Evolutionary conservation across 1,140 invertebrate genomes (phyloP).

Genomic region (Sinonovacula constricta): DNA sequence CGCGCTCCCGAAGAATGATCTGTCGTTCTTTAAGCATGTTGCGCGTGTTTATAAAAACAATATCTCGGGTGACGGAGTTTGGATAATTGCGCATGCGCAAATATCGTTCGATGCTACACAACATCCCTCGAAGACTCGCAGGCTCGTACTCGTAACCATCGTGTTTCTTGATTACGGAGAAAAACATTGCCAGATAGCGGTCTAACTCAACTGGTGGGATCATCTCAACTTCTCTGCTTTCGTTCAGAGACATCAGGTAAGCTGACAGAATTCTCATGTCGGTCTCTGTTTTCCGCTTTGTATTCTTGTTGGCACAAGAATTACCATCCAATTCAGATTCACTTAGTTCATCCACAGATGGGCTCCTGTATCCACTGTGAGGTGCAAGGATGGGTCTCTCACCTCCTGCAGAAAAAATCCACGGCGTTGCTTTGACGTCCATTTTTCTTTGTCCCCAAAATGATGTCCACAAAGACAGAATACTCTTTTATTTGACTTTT

Average conservation of each 20-base stretch:
- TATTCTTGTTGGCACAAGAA: slow-evolving; percentile 70
- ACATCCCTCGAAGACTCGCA: slow-evolving; percentile 68
- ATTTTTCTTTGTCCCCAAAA: too few relatives aligned
- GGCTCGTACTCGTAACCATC: slow-evolving; percentile 74
- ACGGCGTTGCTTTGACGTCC: too few relatives aligned
- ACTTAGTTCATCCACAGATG: too few relatives aligned
- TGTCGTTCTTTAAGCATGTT: slow-evolving; percentile 71
- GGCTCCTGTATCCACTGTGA: too few relatives aligned
- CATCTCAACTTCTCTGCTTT: slow-evolving; percentile 63
- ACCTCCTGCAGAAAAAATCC: too few relatives aligned
- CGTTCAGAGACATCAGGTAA: slow-evolving; percentile 69
- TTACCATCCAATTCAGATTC: slow-evolving; percentile 45
- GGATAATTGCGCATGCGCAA: slow-evolving; percentile 68
- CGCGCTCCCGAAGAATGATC: slow-evolving; percentile 63
- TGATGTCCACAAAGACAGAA: too few relatives aligned
- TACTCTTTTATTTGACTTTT: too few relatives aligned
- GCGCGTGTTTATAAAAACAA: slow-evolving; percentile 66
- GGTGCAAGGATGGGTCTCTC: too few relatives aligned
- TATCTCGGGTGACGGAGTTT: slow-evolving; percentile 68
- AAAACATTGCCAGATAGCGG: slow-evolving; percentile 70
- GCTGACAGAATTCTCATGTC: slow-evolving; percentile 70
- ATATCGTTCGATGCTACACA: slow-evolving; percentile 71
- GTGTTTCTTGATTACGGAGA: slow-evolving; percentile 69
- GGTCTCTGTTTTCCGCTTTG: slow-evolving; percentile 72
- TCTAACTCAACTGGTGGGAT: slow-evolving; percentile 70